Evolutionary conservation across 2,797 vertebrate genomes (phyloP).

Genomic region (Acomys russatus): DNA sequence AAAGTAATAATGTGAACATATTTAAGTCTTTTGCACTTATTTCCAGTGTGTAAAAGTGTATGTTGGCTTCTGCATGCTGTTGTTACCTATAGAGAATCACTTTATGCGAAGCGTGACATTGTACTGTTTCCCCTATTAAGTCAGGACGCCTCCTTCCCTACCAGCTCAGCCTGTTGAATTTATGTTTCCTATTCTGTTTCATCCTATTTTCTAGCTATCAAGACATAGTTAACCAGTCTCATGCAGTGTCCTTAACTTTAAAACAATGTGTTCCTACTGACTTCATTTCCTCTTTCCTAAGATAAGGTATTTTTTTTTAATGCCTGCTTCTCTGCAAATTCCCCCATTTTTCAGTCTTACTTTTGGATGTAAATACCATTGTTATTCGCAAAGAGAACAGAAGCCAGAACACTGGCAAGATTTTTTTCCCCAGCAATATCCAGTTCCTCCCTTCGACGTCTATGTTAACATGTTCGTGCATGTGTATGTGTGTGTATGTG

Average conservation of each 20-base stretch:
- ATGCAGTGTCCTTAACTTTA: background rate
- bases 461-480: background rate
- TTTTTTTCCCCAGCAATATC: background rate
- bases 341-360: background rate
- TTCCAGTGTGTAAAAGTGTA: background rate
- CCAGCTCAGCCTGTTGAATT: background rate
- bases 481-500: background rate
- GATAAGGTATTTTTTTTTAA: background rate
- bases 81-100: background rate
- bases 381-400: background rate
- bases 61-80: background rate
- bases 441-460: background rate
- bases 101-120: background rate
- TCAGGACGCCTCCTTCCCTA: background rate
- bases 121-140: background rate
- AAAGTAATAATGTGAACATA: background rate
- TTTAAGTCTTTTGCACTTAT: background rate
- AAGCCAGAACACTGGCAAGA: background rate
- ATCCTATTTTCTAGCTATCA: background rate
- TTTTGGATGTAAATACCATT: background rate
- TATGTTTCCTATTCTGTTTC: background rate
- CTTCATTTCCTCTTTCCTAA: background rate
- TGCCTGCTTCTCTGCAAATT: background rate
- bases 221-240: background rate
- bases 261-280: background rate